Conservation (phyloP, 1,140 invertebrate species). For the Aleiodes sp. region DNA sequence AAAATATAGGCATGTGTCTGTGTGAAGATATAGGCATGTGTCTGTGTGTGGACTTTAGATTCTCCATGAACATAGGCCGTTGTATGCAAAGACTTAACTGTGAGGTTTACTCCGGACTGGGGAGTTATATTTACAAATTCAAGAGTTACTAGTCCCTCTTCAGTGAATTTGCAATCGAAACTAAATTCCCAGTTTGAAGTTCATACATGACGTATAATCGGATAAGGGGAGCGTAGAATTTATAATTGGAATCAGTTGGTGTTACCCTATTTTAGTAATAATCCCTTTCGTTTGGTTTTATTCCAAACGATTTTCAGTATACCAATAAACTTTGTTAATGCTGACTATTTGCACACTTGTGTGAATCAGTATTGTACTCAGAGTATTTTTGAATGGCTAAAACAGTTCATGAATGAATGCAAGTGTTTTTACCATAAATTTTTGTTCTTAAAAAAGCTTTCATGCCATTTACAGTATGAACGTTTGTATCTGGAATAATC, state of each 20-base stretch:
- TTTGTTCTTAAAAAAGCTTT: too few species aligned
- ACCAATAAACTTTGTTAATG: too few species aligned
- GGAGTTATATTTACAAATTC: slow-evolving; percentile 14
- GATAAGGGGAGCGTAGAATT: not conserved
- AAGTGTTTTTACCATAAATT: too few species aligned
- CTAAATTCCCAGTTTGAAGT: not conserved
- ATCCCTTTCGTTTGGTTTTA: not conserved
- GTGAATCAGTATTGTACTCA: too few species aligned
- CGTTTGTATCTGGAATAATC: too few species aligned
- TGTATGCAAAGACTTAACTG: not conserved
- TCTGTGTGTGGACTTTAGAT: not conserved
- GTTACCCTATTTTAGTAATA: too few species aligned
- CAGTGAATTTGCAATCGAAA: slow-evolving; percentile 9
- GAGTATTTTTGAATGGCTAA: too few species aligned
- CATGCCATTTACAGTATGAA: too few species aligned
- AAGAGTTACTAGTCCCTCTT: not conserved
- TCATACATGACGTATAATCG: slow-evolving; percentile 6
- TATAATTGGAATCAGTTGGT: slow-evolving; percentile 9
- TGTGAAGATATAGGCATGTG: not conserved
- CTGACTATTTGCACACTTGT: too few species aligned
- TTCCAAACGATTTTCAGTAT: too few species aligned
- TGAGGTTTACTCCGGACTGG: not conserved
- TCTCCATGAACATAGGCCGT: not conserved
- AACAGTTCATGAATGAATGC: too few species aligned
- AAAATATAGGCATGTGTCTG: not conserved